Base-by-base conservation (phyloP, 2,113 vertebrate genomes). In the Cervus canadensis region DNA sequence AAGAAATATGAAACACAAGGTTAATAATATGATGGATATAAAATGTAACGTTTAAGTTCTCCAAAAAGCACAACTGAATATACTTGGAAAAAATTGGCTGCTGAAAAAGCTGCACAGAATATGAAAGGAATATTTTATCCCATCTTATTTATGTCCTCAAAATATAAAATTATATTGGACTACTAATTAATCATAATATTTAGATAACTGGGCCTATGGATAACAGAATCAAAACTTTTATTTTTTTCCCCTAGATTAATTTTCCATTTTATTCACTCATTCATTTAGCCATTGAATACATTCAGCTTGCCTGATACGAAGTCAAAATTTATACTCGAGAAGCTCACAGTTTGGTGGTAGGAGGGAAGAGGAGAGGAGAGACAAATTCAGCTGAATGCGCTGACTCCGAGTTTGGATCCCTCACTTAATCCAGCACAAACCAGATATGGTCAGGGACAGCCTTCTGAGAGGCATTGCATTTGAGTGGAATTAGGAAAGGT, bases 21-120 rank as follows among this genome's bases (percentile, higher is more conserved):
- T 98, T 98, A 99, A 98, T 98, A 98, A 98, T 97, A 98, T 87
- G 98, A 97, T 93, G 96, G 97, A 96, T 95, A 97, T 76, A 98
- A 95, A 94, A 98, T 30, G 52, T 10, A 97, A 93, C 91, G 97
- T 97, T 98, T 97, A 97, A 97, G 60, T 96, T 95, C 95, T 97
- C 30, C 36, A 95, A 95, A 98, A 71, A 97, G 86, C 83, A 97
- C 43, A 97, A 98, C 71, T 87, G 33, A 98, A 98, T 88, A 56
- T 97, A 97, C 48, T 71, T 97, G 86, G 60, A 79, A 93, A 96
- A 94, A 94, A 89, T n/a, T 88, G 59, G 74, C 71, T 48, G 54
- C 82, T 95, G 11, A 92, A 81, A 97, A 98, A 54, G 11, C 14
- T n/a, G 50, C 82, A 56, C 43, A 98, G 88, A 98, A 97, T 82